Conservation (phyloP, 2,113 vertebrate species). For the Lasiurus borealis region DNA sequence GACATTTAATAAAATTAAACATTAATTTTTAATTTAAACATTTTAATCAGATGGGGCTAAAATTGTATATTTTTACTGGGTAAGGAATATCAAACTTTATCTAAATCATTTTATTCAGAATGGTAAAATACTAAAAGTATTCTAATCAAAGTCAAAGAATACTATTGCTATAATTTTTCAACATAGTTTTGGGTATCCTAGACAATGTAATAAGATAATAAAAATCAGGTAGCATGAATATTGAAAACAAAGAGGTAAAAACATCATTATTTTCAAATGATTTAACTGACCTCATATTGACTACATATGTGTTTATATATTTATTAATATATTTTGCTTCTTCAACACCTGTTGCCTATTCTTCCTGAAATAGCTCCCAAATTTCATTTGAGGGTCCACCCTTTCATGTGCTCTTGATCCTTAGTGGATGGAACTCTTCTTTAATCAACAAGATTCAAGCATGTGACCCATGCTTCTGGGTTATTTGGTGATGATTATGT, state of each 20-base stretch:
- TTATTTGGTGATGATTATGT: neutral
- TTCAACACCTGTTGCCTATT: neutral
- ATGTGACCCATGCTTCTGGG: neutral
- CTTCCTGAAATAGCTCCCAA: neutral
- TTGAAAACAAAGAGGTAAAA: slow-evolving; percentile 10
- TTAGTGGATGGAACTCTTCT: neutral
- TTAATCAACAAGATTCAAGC: neutral
- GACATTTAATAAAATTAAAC: slow-evolving; percentile 8
- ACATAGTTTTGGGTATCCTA: neutral
- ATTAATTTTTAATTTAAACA: slow-evolving; percentile 28
- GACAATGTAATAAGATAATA: slow-evolving; percentile 8
- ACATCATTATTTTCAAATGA: neutral
- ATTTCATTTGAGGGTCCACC: neutral
- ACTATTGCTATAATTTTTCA: slow-evolving; percentile 8
- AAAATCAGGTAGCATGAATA: neutral
- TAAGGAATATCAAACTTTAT: slow-evolving; percentile 35
- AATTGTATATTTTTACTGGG: slow-evolving; percentile 16
- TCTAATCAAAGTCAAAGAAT: neutral
- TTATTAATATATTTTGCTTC: neutral
- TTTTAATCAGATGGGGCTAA: slow-evolving; percentile 28
- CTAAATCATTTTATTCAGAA: slow-evolving; percentile 29
- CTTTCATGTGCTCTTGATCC: neutral
- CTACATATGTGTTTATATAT: too few species aligned
- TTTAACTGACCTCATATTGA: neutral
- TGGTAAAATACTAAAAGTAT: slow-evolving; percentile 3